Conservation (phyloP, 2,797 vertebrate genomes). For the Sibirionetta formosa region DNA sequence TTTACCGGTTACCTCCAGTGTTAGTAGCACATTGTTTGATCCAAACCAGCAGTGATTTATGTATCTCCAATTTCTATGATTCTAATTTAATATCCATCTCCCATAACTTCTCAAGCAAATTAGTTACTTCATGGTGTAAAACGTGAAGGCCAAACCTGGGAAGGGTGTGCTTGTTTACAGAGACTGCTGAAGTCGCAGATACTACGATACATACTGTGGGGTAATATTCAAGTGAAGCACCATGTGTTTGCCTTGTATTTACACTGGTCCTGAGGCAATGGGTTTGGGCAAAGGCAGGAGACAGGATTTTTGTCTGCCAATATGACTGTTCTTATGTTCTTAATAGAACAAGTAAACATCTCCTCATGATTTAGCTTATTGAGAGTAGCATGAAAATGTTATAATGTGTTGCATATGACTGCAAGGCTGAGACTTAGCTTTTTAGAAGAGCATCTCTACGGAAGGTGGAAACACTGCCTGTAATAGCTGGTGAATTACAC, state of each 20-base stretch:
- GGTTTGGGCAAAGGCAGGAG: background rate
- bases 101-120: background rate
- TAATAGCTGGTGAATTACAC: background rate
- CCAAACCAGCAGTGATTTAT: background rate
- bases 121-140: background rate
- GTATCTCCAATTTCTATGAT: background rate
- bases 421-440: background rate
- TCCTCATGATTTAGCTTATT: background rate
- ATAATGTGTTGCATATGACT: background rate
- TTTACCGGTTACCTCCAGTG: background rate
- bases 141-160: background rate
- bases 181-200: no score
- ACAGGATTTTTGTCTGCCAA: background rate
- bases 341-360: background rate
- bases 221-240: background rate
- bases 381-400: background rate
- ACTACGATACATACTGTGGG: no score
- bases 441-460: no score
- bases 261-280: fast-evolving
- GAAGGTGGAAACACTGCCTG: background rate
- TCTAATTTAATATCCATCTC: background rate
- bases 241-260: background rate
- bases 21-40: background rate
- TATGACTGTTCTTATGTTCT: background rate
- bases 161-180: background rate